Evolutionary conservation across 2,113 vertebrate species (phyloP), one percentile per base, ranked within the genome.

Genomic region (Kryptolebias marmoratus): DNA sequence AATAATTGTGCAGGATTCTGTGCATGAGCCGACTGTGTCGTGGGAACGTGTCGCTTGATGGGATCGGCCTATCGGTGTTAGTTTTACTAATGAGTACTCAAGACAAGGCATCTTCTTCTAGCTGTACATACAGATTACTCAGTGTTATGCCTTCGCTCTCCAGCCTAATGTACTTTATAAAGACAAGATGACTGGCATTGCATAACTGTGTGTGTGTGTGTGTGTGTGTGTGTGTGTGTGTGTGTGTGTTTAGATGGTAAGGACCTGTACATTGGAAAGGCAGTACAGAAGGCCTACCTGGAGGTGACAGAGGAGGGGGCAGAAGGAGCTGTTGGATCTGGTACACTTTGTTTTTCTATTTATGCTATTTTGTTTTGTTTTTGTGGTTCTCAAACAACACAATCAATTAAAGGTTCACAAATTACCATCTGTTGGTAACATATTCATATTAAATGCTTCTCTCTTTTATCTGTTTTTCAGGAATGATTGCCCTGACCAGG

Each of bases 241-340:
- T 22, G 22, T 22, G 22, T 22, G 22, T 52, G 54, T 65, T 73
- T 92, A 99, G 97, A 95, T 82, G 94, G 94, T 64, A 95, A 95
- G 85, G 95, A 96, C 52, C 87, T 99, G 83, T 96, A 94, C 84
- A 94, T 99, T 62, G 95, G 94, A 44, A 98, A 96, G 87, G 97
- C 95, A 0, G 94, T 99, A 78, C 98, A 99, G 90, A 98, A 97
- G 88, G 94, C 96, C 2, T 96, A 96, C 89, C 88, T 99, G 80
- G 98, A 99, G 92, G 96, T 99, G 90, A 98, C 97, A 4, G 98
- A 99, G 91, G 98, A 99, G 81, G 98, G 97, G 62, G 94, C 96
- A 0, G 98, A 99, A 91, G 97, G 96, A 55, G 97, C 97, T 2
- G 96, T 93, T n/a, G 95, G 95, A 64, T 97, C 98, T 93, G 97